Evolutionary conservation across 2,888 invertebrate species (phyloP), one percentile per base, ranked within the genome.

Genomic region (Sphaerophoria rueppellii): DNA sequence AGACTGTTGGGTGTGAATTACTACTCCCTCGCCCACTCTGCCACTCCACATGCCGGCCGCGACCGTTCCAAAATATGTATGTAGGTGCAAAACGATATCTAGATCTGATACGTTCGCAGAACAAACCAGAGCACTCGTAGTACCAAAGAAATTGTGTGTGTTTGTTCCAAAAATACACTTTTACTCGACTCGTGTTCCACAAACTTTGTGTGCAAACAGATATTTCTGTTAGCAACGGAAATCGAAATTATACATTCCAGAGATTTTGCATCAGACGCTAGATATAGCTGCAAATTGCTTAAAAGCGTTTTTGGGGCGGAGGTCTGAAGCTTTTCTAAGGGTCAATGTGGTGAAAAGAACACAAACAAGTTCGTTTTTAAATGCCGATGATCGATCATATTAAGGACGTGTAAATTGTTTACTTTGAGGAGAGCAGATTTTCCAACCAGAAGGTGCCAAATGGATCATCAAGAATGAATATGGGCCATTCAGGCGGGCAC

Each of bases 141-240:
- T 32, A 35, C 40, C 6, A 37, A 50, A 67, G 34, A 43, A 58
- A n/a, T 35, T 11, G 43, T 16, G 43, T 69, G 52, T 11, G 43
- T 16, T 34, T 69, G 52, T 54, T 75, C 67, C 58, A 75, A 67
- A 75, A 75, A 75, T 67, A 75, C 65, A 40, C 40, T 11, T 43
- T 43, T 12, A 9, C 9, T 9, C 12, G 12, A 43, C 43, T 9
- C 4, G 12, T 43, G 48, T 48, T 43, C 14, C 35, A 34, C 6
- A 67, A n/a, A 6, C 32, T 75, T 34, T 2, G 48, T 52, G 24
- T 72, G 67, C 69, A 75, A 67, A 69, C 67, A 75, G 67, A 75
- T 75, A 75, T 60, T 75, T 74, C 74, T 60, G 58, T 60, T 60
- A 37, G 75, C 75, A 75, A 60, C 67, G 75, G 75, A 75, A 69